Percentiles rank a stretch among this genome's conserved stretches.
phyloP scores from a whole-genome alignment of 2,113 vertebrate genomes.

The Chamaea fasciata region DNA sequence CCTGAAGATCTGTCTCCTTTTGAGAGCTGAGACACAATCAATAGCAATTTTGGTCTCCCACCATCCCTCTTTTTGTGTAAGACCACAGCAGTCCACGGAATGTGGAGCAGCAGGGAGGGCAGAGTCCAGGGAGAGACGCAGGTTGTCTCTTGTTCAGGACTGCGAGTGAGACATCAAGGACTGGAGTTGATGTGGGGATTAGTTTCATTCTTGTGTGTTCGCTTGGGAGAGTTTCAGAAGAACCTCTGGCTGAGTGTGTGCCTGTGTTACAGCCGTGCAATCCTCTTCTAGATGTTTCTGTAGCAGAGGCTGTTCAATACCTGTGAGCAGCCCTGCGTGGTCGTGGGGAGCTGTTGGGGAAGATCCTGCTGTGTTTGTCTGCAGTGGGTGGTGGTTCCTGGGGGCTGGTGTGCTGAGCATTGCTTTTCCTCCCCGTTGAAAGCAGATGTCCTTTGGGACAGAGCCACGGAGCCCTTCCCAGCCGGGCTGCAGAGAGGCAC shows the following conservation, averaged over 20 bases:
- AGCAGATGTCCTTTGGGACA: not conserved
- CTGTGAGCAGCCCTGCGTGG: rapidly evolving
- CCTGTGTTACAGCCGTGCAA: rapidly evolving
- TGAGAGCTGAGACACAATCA: not conserved
- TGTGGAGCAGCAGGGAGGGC: rapidly evolving
- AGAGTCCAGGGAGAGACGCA: not conserved
- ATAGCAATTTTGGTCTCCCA: not conserved
- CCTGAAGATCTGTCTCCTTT: not conserved
- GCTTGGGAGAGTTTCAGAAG: not conserved
- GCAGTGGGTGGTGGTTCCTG: not conserved
- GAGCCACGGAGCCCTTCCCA: not conserved
- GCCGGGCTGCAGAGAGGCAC: not conserved
- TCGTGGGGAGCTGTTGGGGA: not conserved
- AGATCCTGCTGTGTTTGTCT: not conserved
- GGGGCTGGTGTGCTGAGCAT: rapidly evolving
- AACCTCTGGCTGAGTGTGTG: rapidly evolving
- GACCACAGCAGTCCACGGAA: not conserved
- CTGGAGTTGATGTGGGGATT: not conserved
- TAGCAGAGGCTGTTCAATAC: not conserved
- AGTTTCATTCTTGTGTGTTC: not conserved
- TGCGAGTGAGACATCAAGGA: not conserved
- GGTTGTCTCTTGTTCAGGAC: not conserved
- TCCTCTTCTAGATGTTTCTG: not conserved
- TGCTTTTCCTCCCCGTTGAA: not conserved
- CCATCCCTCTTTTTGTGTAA: not conserved